These are phyloP conservation scores for Salvelinus alpinus DNA, from an alignment of 2,113 vertebrate species.

Conservation along the genomic window DNA sequence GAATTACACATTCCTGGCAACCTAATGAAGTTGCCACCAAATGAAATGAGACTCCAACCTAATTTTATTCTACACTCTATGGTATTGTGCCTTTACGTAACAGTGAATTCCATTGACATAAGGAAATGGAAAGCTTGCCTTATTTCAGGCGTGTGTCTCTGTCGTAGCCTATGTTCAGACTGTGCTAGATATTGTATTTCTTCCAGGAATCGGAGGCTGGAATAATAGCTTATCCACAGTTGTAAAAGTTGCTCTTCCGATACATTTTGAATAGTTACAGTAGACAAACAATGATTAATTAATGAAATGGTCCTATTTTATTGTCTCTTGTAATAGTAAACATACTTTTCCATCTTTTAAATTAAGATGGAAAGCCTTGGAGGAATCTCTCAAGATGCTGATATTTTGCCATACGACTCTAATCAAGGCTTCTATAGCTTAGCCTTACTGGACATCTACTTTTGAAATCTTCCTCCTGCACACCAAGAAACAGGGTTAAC, in stretches of 20 bases:
- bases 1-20: slow-evolving; percentile 3
- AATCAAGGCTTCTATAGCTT: not conserved
- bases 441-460: not conserved
- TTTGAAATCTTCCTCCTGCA: too few species aligned
- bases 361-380: not conserved
- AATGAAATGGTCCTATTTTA: too few species aligned
- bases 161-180: slow-evolving; percentile 44
- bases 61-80: slow-evolving; percentile 60
- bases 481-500: slow-evolving; percentile 28
- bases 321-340: too few species aligned
- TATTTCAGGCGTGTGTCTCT: slow-evolving; percentile 24
- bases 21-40: slow-evolving; percentile 41
- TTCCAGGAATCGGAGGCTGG: slow-evolving; percentile 39
- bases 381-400: not conserved
- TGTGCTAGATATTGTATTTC: slow-evolving; percentile 45
- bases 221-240: slow-evolving; percentile 39
- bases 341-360: not conserved
- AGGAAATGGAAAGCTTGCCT: slow-evolving; percentile 58
- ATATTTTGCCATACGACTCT: not conserved
- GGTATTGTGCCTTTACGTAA: slow-evolving; percentile 61
- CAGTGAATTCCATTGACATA: slow-evolving; percentile 57
- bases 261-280: slow-evolving; percentile 6
- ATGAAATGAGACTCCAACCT: slow-evolving; percentile 48
- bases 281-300: too few species aligned
- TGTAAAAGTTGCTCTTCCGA: slow-evolving; percentile 7